phyloP scores from a whole-genome alignment of 1,140 invertebrate genomes.

The Augochlora pura region DNA sequence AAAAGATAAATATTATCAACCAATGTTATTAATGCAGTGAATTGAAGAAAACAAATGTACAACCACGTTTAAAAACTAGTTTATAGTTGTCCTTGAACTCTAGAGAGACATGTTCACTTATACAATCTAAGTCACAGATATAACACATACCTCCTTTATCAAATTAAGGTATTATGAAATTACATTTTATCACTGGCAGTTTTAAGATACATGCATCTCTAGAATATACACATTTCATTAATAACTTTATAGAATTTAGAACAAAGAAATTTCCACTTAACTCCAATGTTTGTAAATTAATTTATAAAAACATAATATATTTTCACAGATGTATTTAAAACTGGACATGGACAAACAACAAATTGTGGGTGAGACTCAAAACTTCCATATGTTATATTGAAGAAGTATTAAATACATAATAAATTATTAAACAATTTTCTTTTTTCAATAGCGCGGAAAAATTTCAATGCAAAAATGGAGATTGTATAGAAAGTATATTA shows the following conservation, averaged over 20 bases:
- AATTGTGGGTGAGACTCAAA: slow-evolving; percentile 40
- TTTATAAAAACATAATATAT: background rate
- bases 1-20: background rate
- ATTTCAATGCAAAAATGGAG: slow-evolving; percentile 71
- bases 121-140: background rate
- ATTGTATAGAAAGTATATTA: slow-evolving; percentile 70
- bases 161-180: slow-evolving; percentile 1
- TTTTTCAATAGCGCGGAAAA: slow-evolving; percentile 41
- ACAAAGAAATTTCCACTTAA: no score
- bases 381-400: background rate
- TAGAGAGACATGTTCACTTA: background rate
- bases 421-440: background rate
- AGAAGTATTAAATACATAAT: background rate
- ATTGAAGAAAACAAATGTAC: background rate
- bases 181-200: background rate
- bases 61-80: slow-evolving; percentile 44
- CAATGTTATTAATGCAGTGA: background rate
- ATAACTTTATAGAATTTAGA: no score
- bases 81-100: slow-evolving; percentile 49
- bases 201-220: no score
- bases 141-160: background rate
- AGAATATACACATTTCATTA: no score
- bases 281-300: no score
- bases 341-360: slow-evolving; percentile 34
- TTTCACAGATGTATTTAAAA: slow-evolving; percentile 21